These are phyloP conservation scores for Cyprinodon variegatus DNA, from an alignment of 2,113 vertebrate genomes.

Conservation along the genomic window DNA sequence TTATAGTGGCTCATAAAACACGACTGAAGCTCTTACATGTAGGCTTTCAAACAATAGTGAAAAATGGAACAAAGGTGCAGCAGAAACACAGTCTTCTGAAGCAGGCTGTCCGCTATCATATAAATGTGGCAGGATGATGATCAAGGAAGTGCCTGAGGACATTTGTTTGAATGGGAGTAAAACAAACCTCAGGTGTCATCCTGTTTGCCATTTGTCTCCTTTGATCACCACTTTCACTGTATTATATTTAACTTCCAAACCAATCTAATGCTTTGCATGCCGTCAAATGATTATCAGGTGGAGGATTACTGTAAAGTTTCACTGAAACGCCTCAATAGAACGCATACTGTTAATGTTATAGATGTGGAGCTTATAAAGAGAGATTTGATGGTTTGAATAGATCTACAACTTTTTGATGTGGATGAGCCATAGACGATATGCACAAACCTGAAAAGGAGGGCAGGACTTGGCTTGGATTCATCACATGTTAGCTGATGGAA, in stretches of 20 bases:
- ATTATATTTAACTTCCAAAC: not conserved
- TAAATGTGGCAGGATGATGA: not conserved
- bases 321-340: not conserved
- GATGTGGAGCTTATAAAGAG: not conserved
- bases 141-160: not conserved
- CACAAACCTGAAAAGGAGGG: not conserved
- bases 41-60: not conserved
- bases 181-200: not conserved
- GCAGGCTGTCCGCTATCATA: not conserved
- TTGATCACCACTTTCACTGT: not conserved
- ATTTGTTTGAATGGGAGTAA: not conserved
- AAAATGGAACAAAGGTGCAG: not conserved
- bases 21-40: not conserved
- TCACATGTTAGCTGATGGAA: not conserved
- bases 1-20: slow-evolving; percentile 1
- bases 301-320: not conserved
- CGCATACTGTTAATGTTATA: not conserved
- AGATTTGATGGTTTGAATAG: not conserved
- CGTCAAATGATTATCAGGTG: not conserved
- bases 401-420: too few species aligned
- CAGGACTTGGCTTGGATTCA: not conserved
- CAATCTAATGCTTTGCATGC: not conserved
- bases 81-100: not conserved
- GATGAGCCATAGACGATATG: not conserved
- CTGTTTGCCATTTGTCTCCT: not conserved